Evolutionary conservation across 1,140 invertebrate genomes (phyloP).

Genomic region (Uloborus diversus): DNA sequence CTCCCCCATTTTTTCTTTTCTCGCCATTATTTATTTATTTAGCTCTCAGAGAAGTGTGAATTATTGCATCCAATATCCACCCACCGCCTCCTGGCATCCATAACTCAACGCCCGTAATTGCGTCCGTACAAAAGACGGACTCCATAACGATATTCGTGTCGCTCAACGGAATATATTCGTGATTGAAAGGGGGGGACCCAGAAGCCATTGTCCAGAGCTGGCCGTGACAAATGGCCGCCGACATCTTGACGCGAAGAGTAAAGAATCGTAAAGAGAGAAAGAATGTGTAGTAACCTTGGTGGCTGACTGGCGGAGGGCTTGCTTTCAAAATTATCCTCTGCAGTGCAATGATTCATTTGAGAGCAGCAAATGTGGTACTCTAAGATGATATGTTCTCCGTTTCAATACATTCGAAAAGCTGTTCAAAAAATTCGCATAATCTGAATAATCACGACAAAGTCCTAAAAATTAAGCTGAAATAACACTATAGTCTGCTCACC

Average conservation of each 20-base stretch:
- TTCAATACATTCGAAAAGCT: too few relatives aligned
- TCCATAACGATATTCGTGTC: constrained; percentile 29
- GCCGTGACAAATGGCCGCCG: constrained; percentile 31
- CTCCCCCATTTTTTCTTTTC: not conserved
- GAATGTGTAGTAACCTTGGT: not conserved
- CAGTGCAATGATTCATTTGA: too few relatives aligned
- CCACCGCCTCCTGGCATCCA: not conserved
- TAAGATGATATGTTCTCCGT: too few relatives aligned
- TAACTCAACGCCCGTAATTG: constrained; percentile 41
- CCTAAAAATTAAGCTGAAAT: too few relatives aligned
- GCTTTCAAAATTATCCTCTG: too few relatives aligned
- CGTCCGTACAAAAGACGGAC: constrained; percentile 25
- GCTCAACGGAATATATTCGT: constrained; percentile 30
- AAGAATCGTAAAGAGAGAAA: constrained; percentile 8
- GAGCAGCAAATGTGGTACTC: too few relatives aligned
- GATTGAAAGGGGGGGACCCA: constrained; percentile 27
- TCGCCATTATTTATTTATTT: not conserved
- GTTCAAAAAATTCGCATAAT: too few relatives aligned
- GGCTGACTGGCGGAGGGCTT: too few relatives aligned
- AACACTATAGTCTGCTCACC: too few relatives aligned
- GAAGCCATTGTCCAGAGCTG: constrained; percentile 37
- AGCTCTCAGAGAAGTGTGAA: constrained; percentile 1
- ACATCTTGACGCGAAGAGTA: constrained; percentile 16
- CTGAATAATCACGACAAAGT: too few relatives aligned
- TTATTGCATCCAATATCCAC: constrained; percentile 43